Conservation (phyloP, 2,888 invertebrate species). For the Theodoxus fluviatilis region DNA sequence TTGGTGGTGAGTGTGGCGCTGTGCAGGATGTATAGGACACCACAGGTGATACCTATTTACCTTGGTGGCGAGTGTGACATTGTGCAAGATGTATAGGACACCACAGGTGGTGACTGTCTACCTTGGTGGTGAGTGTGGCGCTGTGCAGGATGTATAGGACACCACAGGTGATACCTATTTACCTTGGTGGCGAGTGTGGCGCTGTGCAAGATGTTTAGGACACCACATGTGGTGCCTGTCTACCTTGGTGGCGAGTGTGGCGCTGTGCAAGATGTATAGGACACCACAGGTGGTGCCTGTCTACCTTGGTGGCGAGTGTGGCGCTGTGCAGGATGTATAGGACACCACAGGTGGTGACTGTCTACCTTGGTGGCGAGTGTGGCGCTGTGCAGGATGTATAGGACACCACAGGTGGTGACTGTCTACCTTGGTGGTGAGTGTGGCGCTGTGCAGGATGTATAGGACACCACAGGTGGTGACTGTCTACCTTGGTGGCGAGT, state of each 20-base stretch:
- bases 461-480: too few relatives aligned
- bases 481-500: constrained; percentile 52
- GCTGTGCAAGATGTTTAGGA: constrained; percentile 58
- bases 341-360: too few relatives aligned
- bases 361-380: constrained; percentile 54
- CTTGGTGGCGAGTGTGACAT: constrained; percentile 56
- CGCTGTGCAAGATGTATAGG: constrained; percentile 58
- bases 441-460: constrained; percentile 59
- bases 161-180: too few relatives aligned
- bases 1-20: constrained; percentile 56
- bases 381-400: constrained; percentile 59
- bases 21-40: constrained; percentile 58
- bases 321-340: constrained; percentile 59
- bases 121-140: constrained; percentile 56
- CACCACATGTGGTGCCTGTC: too few relatives aligned
- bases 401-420: too few relatives aligned
- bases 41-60: too few relatives aligned
- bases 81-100: constrained; percentile 58
- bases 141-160: constrained; percentile 59
- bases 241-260: constrained; percentile 57
- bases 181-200: constrained; percentile 57
- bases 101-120: too few relatives aligned
- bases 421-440: constrained; percentile 53
- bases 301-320: constrained; percentile 55
- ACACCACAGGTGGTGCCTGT: too few relatives aligned